These are phyloP conservation scores for Crypturellus tataupa DNA, from an alignment of 2,797 vertebrate species.

Conservation along the genomic window DNA sequence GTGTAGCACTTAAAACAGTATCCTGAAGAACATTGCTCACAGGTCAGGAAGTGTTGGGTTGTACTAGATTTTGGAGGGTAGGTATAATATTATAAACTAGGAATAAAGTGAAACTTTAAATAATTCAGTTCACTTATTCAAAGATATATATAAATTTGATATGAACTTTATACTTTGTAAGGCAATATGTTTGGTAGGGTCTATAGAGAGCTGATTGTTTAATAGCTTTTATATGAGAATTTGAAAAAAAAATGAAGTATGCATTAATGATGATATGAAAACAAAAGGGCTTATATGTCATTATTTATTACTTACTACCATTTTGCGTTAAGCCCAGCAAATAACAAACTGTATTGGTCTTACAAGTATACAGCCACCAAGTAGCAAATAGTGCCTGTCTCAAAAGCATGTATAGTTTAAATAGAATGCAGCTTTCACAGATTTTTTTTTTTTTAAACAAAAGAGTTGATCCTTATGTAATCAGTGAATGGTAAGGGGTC, in stretches of 20 bases:
- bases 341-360: neutral
- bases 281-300: neutral
- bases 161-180: neutral
- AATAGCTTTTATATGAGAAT: neutral
- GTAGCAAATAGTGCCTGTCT: neutral
- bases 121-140: neutral
- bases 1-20: neutral
- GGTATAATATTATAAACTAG: neutral
- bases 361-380: neutral
- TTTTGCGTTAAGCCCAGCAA: neutral
- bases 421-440: neutral
- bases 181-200: neutral
- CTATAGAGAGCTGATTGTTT: neutral
- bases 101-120: neutral
- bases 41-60: neutral
- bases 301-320: neutral
- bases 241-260: neutral
- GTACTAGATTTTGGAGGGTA: neutral
- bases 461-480: neutral
- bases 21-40: neutral
- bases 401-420: neutral
- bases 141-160: neutral
- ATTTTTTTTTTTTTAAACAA: neutral
- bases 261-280: neutral
- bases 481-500: neutral